phyloP scores from a whole-genome alignment of 2,888 invertebrate genomes.

The Patella caerulea region DNA sequence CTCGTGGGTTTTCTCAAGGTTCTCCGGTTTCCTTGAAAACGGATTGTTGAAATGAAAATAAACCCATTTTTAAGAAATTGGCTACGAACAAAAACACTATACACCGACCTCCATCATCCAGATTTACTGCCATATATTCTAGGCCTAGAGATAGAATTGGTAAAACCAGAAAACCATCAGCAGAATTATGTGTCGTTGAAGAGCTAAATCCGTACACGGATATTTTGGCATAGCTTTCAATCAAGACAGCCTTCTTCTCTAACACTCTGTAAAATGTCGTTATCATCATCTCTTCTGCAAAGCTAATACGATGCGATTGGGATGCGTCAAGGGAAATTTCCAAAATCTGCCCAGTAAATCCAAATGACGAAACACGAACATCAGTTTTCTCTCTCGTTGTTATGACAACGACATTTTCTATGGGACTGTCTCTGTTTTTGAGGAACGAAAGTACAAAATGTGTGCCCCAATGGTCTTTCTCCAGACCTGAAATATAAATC shows the following conservation, averaged over 20 bases:
- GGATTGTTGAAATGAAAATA: too few relatives aligned
- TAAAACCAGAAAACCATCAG: neutral
- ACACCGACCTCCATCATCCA: too few relatives aligned
- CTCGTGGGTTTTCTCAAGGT: too few relatives aligned
- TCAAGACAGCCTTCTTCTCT: neutral
- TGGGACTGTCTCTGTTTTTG: neutral
- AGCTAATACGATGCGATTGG: neutral
- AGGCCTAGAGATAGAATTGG: neutral
- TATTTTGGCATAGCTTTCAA: neutral
- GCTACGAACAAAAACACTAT: too few relatives aligned
- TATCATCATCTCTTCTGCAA: neutral
- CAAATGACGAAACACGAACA: neutral
- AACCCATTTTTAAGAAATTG: too few relatives aligned
- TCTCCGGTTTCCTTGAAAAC: too few relatives aligned
- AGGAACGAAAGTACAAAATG: neutral
- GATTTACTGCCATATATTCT: neutral
- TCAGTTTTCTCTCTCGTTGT: neutral
- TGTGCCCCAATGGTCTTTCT: neutral
- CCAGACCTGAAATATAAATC: neutral
- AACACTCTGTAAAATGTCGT: neutral
- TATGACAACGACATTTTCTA: neutral
- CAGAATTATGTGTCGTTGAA: neutral
- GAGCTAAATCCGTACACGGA: neutral
- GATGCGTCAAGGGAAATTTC: neutral
- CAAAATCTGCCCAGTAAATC: neutral